Evolutionary conservation across 2,797 vertebrate genomes (phyloP), one percentile per base, ranked within the genome.

Genomic region (Echiichthys vipera): DNA sequence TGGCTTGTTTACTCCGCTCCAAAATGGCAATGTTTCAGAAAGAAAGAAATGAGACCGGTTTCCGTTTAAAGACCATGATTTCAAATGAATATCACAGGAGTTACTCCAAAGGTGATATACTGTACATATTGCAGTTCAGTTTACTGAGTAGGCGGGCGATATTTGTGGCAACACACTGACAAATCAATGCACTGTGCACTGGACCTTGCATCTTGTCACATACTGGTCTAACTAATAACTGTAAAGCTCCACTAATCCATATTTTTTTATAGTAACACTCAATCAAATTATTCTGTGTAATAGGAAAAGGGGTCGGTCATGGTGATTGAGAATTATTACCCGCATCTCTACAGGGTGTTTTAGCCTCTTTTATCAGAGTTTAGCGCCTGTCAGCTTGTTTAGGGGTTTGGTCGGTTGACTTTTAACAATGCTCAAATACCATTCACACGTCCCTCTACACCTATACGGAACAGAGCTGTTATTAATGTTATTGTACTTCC

Each of bases 131-230:
- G 32, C 27, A 36, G 7, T 45, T 58, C 9, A 57, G 20, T 51
- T 62, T 66, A 71, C 67, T 46, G 40, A 55, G 7, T 46, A 22
- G 17, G 53, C 61, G 57, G 55, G 37, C 32, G 55, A 24, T 14
- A 36, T 58, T 36, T 32, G 29, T 42, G 53, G 30, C 32, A 63
- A 18, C n/a, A 75, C 29, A 42, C n/a, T 18, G n/a, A 64, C 29
- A 59, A 51, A 71, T 78, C 53, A 51, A 53, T 78, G 27, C 30
- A 42, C 13, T 39, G n/a, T 5, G 29, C 27, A 56, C 37, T 13
- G 25, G 37, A 15, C 53, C 40, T 39, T 69, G 58, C 10, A 34
- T 29, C 47, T 49, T 7, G 40, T 49, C 45, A 30, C 65, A 74
- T 3, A 27, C 36, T 1, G 3, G 27, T 42, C 15, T 30, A 25